phyloP scores from a whole-genome alignment of 2,888 invertebrate genomes.

The Conistra vaccinii region DNA sequence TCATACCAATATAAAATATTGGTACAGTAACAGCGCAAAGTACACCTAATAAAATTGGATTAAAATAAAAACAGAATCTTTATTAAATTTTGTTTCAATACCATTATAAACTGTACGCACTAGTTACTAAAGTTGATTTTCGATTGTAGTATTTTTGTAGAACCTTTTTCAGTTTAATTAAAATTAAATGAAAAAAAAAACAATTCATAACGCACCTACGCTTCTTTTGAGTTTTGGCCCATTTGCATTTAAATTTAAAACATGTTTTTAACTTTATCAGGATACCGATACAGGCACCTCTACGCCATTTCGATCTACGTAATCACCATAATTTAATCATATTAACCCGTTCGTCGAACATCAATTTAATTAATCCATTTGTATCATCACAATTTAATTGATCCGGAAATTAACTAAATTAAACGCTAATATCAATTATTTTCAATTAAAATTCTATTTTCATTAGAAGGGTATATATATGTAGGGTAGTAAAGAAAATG shows the following conservation, averaged over 20 bases:
- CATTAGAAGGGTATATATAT: not conserved
- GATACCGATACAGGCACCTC: not conserved
- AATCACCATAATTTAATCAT: constrained; percentile 30
- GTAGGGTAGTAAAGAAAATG: not conserved
- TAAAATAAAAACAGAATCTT: not conserved
- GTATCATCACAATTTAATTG: constrained; percentile 40
- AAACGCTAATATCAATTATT: constrained; percentile 44
- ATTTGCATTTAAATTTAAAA: constrained; percentile 24
- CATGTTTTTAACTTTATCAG: not conserved
- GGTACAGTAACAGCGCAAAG: not conserved
- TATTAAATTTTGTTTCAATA: not conserved
- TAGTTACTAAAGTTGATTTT: not conserved
- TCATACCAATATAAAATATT: no score
- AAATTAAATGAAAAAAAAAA: not conserved
- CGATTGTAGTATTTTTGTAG: not conserved
- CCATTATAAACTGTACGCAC: not conserved
- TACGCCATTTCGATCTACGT: not conserved
- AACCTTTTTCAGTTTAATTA: not conserved
- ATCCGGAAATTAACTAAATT: constrained; percentile 41
- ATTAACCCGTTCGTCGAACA: constrained; percentile 9
- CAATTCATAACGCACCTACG: not conserved
- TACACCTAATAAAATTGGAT: no score
- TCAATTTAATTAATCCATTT: constrained; percentile 32
- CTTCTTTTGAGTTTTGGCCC: not conserved
- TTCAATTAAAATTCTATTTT: constrained; percentile 28